phyloP scores from a whole-genome alignment of 2,888 invertebrate genomes.

The Heteropelma amictum region DNA sequence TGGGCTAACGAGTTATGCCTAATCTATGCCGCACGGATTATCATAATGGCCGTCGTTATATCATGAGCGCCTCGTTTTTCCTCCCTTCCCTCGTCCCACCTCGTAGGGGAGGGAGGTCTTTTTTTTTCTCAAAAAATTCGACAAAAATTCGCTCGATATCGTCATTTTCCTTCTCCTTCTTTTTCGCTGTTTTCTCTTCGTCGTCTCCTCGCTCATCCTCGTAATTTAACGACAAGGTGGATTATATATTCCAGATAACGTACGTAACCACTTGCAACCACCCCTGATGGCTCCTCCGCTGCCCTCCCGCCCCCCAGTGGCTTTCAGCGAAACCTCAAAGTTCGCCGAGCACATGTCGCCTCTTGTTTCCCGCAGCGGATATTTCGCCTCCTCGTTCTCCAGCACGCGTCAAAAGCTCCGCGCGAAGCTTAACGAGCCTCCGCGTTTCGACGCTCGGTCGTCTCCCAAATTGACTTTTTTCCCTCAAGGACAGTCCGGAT shows the following conservation, averaged over 20 bases:
- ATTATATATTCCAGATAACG: conserved; percentile 68
- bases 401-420: too few species aligned
- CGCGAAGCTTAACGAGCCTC: too few species aligned
- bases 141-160: background rate
- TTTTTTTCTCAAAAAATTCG: background rate
- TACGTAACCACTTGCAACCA: conserved; percentile 55
- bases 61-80: conserved; percentile 61
- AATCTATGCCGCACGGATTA: conserved; percentile 77
- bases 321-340: conserved; percentile 55
- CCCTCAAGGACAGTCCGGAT: too few species aligned
- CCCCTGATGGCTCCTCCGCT: too few species aligned
- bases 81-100: background rate
- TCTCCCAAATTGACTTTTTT: too few species aligned
- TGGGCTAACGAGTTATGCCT: conserved; percentile 75
- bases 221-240: conserved; percentile 57
- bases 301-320: too few species aligned
- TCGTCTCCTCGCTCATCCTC: conserved; percentile 34
- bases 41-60: conserved; percentile 76
- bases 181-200: background rate
- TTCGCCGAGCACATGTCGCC: conserved; percentile 61
- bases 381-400: too few species aligned
- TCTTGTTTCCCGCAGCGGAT: too few species aligned
- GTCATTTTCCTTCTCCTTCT: background rate
- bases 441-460: too few species aligned
- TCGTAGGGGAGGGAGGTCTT: too few species aligned